Conservation (phyloP, 2,113 vertebrate genomes). For the Rhombomys opimus region DNA sequence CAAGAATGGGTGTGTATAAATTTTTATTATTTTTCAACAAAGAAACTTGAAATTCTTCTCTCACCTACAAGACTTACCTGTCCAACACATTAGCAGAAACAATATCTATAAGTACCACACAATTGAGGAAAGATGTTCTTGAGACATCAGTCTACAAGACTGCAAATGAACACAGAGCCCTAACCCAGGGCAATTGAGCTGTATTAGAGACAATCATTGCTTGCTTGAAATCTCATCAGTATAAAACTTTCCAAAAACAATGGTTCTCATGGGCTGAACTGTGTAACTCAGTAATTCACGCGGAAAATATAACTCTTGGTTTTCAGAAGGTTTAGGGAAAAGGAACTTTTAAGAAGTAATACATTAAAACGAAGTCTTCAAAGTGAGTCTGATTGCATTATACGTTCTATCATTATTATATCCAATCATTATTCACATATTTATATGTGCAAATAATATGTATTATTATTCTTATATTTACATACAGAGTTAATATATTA, state of each 20-base stretch:
- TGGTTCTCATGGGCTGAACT: background rate
- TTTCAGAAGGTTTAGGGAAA: background rate
- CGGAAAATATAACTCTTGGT: background rate
- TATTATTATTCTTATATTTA: too few relatives aligned
- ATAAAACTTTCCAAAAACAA: background rate
- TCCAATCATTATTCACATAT: background rate
- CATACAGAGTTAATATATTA: rapidly evolving
- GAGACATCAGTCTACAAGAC: too few relatives aligned
- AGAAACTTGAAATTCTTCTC: background rate
- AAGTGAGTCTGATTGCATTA: background rate
- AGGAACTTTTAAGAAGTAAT: background rate
- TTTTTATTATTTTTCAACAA: background rate
- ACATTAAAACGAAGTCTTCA: background rate
- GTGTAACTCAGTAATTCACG: background rate
- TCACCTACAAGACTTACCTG: background rate
- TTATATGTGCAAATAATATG: background rate
- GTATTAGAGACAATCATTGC: rapidly evolving
- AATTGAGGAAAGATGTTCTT: background rate
- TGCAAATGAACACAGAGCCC: background rate
- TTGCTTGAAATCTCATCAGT: background rate
- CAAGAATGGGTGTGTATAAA: background rate
- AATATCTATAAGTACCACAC: rapidly evolving
- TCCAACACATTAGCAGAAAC: background rate
- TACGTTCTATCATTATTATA: background rate
- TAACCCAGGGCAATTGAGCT: rapidly evolving